Percentiles rank a stretch among this genome's conserved stretches.
phyloP scores from a whole-genome alignment of 1,140 invertebrate species.

The Hylaeus anthracinus region DNA sequence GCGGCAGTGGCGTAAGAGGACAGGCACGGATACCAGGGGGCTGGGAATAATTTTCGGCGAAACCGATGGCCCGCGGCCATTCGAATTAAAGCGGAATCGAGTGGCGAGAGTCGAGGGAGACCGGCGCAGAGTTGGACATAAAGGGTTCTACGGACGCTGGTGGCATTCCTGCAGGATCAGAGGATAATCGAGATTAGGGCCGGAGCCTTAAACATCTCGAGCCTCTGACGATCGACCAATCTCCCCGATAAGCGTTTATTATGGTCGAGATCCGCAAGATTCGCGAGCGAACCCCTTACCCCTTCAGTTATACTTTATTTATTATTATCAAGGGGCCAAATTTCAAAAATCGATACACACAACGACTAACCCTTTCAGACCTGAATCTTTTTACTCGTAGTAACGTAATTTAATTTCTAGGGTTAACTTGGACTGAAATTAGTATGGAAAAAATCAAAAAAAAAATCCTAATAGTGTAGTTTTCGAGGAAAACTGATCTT shows the following conservation, averaged over 20 bases:
- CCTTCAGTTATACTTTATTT: no score
- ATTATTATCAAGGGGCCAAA: no score
- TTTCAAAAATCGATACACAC: no score
- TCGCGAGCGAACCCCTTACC: constrained; percentile 4
- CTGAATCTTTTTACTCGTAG: no score
- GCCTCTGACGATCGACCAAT: constrained; percentile 57
- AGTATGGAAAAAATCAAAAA: no score
- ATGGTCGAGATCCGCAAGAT: constrained; percentile 54
- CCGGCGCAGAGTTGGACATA: constrained; percentile 62
- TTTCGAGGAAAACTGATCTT: no score
- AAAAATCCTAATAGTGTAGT: no score
- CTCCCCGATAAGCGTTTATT: constrained; percentile 66
- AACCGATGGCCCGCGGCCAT: constrained; percentile 67
- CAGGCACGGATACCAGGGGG: no score
- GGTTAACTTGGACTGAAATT: no score
- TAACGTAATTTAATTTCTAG: no score
- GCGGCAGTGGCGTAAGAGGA: neutral
- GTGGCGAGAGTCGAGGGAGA: constrained; percentile 31
- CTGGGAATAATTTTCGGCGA: constrained; percentile 64
- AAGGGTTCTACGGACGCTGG: constrained; percentile 58
- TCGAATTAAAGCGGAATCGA: constrained; percentile 68
- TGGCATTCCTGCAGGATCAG: constrained; percentile 28
- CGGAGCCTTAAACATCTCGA: constrained; percentile 56
- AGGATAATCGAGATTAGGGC: constrained; percentile 69
- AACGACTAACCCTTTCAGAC: no score